A percentile compares a stretch with the other conserved stretches of the same genome.
Evolutionary conservation across 1,140 invertebrate genomes (phyloP).

Genomic region (Hermetia illucens): DNA sequence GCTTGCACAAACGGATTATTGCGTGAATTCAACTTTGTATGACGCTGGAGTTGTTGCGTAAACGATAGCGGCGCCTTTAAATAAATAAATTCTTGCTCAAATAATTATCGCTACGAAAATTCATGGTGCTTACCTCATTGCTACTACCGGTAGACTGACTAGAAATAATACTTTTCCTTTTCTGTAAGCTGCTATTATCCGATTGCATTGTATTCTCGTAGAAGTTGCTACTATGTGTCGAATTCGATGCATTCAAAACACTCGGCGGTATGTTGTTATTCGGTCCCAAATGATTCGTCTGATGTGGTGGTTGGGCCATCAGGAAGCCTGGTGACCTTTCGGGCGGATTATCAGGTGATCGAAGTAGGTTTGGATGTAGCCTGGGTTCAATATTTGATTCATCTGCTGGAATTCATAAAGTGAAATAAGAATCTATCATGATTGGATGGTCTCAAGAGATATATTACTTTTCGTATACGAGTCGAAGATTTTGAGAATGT

Average conservation of each 20-base stretch:
- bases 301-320: constrained; percentile 15
- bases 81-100: constrained; percentile 4
- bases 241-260: constrained; percentile 25
- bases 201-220: constrained; percentile 32
- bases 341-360: constrained; percentile 26
- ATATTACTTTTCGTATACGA: constrained; percentile 28
- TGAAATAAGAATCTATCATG: neutral
- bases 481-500: constrained; percentile 28
- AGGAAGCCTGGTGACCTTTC: constrained; percentile 5
- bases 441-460: neutral
- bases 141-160: constrained; percentile 32
- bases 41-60: constrained; percentile 58
- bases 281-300: constrained; percentile 12
- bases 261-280: constrained; percentile 13
- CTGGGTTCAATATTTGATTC: constrained; percentile 28
- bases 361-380: constrained; percentile 27
- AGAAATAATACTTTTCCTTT: constrained; percentile 31
- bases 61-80: constrained; percentile 43
- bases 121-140: constrained; percentile 25
- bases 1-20: constrained; percentile 20
- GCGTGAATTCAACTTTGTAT: constrained; percentile 26
- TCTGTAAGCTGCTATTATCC: constrained; percentile 28
- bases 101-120: constrained; percentile 4
- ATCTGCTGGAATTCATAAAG: constrained; percentile 12
- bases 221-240: constrained; percentile 30